A percentile compares a stretch with the other conserved stretches of the same genome.
phyloP scores from a whole-genome alignment of 2,888 invertebrate species.

The Tipula lateralis region DNA sequence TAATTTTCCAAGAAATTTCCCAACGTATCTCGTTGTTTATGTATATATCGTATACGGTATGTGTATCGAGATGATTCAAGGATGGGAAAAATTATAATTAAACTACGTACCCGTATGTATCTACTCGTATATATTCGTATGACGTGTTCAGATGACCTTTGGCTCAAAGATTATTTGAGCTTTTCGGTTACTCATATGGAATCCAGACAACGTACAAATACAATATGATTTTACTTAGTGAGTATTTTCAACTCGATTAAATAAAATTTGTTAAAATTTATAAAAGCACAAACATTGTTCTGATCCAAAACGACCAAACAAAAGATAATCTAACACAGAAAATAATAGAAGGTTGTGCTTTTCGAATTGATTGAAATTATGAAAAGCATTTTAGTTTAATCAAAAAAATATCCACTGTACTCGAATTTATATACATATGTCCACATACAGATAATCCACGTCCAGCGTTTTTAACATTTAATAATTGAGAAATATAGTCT shows the following conservation, averaged over 20 bases:
- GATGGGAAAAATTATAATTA: not conserved
- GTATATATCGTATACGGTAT: no score
- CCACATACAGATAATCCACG: no score
- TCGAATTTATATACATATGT: no score
- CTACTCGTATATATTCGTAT: not conserved
- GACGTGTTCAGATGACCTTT: not conserved
- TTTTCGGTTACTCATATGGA: not conserved
- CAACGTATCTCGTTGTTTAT: not conserved
- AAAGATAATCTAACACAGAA: not conserved
- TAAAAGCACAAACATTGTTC: no score
- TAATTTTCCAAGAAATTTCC: not conserved
- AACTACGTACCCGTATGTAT: not conserved
- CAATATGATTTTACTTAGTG: not conserved
- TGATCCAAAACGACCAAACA: not conserved
- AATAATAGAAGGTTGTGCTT: not conserved
- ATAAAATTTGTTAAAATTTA: not conserved
- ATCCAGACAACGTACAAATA: no score
- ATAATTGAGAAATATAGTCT: no score
- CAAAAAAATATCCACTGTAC: not conserved
- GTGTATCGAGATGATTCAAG: not conserved
- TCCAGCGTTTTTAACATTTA: no score
- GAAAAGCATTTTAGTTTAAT: not conserved
- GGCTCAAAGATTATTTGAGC: not conserved
- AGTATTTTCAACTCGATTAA: not conserved
- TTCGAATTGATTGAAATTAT: not conserved